These are phyloP conservation scores for Eupithecia abbreviata DNA, from an alignment of 2,888 invertebrate genomes.

Conservation along the genomic window DNA sequence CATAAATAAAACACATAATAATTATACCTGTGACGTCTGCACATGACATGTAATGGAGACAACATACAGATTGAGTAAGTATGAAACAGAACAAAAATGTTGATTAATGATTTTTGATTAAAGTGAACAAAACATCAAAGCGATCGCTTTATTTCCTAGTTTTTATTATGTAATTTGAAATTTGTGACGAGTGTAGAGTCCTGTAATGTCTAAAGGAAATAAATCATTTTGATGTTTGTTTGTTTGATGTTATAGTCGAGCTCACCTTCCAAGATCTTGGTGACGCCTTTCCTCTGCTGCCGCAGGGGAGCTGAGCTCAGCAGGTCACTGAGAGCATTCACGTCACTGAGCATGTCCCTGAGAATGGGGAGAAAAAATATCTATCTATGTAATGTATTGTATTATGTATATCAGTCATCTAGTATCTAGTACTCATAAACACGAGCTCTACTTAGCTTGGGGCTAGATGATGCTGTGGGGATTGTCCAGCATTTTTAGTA, in stretches of 20 bases:
- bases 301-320: constrained; percentile 59
- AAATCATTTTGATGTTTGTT: not conserved
- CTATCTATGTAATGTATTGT: too few relatives aligned
- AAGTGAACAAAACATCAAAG: too few relatives aligned
- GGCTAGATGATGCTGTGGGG: too few relatives aligned
- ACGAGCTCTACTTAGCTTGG: too few relatives aligned
- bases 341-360: constrained; percentile 58
- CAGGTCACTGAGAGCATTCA: constrained; percentile 61
- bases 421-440: too few relatives aligned
- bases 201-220: too few relatives aligned
- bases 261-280: constrained; percentile 57
- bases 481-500: too few relatives aligned
- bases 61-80: not conserved
- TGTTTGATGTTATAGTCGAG: not conserved
- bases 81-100: too few relatives aligned
- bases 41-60: not conserved
- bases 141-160: too few relatives aligned
- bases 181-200: too few relatives aligned
- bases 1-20: not conserved
- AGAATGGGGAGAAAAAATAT: constrained; percentile 31
- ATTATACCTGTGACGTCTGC: not conserved
- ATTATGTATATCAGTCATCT: too few relatives aligned
- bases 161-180: too few relatives aligned
- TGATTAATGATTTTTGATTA: not conserved
- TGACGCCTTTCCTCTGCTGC: constrained; percentile 44